These are phyloP conservation scores for Drosophila trapezifrons DNA, from an alignment of 1,140 invertebrate genomes.

Conservation along the genomic window DNA sequence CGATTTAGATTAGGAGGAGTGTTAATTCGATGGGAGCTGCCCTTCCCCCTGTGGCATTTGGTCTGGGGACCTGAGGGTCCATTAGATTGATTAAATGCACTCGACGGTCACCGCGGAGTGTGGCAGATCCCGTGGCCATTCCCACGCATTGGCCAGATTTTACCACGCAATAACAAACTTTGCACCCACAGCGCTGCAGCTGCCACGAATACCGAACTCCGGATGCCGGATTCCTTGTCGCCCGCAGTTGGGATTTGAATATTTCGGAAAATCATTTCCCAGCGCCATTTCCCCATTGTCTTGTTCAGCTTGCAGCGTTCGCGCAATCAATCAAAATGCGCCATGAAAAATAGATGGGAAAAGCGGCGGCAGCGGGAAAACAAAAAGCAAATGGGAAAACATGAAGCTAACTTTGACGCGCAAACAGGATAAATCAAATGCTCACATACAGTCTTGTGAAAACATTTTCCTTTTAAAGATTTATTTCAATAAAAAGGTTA, in stretches of 20 bases:
- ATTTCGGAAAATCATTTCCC: constrained; percentile 55
- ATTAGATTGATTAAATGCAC: constrained; percentile 62
- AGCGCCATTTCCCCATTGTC: constrained; percentile 57
- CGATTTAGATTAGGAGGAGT: constrained; percentile 46
- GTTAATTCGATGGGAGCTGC: constrained; percentile 54
- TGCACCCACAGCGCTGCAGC: constrained; percentile 36
- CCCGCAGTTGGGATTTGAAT: constrained; percentile 24
- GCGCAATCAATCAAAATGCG: constrained; percentile 76
- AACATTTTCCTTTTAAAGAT: background rate
- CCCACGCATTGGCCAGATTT: constrained; percentile 34
- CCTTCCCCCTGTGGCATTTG: background rate
- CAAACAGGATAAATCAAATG: background rate
- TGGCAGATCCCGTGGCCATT: constrained; percentile 16
- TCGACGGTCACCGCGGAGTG: constrained; percentile 29
- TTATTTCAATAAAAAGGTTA: background rate
- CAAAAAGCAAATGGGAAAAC: constrained; percentile 3
- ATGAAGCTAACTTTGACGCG: background rate
- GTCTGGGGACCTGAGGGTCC: constrained; percentile 12
- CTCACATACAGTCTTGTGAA: background rate
- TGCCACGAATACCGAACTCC: constrained; percentile 41
- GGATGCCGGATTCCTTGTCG: constrained; percentile 7
- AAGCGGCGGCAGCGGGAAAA: background rate
- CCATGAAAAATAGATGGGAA: constrained; percentile 33
- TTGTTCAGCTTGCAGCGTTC: constrained; percentile 52
- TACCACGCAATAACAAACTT: constrained; percentile 21